Conservation (phyloP, 2,797 vertebrate genomes). For the Remorina albescens region DNA sequence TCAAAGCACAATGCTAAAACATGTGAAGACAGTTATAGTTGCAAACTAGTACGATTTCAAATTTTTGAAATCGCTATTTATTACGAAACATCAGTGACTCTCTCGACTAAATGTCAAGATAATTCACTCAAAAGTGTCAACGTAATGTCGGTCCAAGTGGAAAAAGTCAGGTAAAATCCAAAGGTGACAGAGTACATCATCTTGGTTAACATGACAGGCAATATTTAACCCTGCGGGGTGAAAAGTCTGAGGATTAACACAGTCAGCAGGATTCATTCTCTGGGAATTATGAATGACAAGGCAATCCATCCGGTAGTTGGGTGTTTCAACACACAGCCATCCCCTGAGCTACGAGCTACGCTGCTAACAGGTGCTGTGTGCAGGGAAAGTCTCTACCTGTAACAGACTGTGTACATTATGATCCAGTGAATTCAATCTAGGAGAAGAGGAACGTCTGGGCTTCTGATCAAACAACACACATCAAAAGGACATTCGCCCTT, state of each 20-base stretch:
- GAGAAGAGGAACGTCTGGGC: conserved; percentile 33
- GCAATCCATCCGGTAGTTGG: neutral
- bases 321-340: neutral
- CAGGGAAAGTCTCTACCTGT: neutral
- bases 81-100: neutral
- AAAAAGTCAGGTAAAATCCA: neutral
- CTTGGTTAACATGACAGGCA: neutral
- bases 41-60: no score
- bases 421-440: conserved; percentile 11
- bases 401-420: neutral
- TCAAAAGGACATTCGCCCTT: conserved; percentile 35
- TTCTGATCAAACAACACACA: conserved; percentile 39
- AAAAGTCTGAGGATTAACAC: neutral
- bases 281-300: neutral
- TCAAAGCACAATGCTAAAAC: no score
- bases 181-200: neutral
- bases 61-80: neutral
- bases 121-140: neutral
- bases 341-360: neutral
- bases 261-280: neutral
- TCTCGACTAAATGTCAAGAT: no score
- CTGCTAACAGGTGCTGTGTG: neutral
- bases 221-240: neutral
- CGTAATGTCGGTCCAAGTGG: neutral
- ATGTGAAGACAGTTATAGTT: no score